Evolutionary conservation across 2,113 vertebrate species (phyloP).

Genomic region (Pyrgilauda ruficollis): DNA sequence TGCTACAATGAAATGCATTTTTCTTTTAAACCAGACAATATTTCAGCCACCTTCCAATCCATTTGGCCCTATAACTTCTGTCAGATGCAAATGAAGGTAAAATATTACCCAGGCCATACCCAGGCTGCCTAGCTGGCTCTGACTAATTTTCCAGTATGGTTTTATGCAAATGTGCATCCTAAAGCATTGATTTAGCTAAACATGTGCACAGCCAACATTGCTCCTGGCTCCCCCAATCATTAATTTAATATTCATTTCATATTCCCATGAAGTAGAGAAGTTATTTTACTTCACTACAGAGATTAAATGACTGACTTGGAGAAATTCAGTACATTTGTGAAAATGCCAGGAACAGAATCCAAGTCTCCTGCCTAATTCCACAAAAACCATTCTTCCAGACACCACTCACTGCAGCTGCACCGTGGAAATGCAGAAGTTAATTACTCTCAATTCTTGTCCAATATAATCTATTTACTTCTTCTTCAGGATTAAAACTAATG

Average conservation of each 20-base stretch:
- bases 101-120: neutral
- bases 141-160: neutral
- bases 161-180: slow-evolving; percentile 17
- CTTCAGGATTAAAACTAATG: neutral
- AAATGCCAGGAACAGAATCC: neutral
- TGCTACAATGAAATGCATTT: neutral
- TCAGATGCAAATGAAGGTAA: slow-evolving; percentile 21
- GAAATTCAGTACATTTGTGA: neutral
- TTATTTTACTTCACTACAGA: neutral
- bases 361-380: neutral
- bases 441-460: neutral
- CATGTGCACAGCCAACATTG: neutral
- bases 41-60: neutral
- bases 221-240: neutral
- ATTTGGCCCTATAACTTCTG: neutral
- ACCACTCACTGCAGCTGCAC: neutral
- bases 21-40: neutral
- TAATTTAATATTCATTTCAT: neutral
- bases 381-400: neutral
- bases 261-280: neutral
- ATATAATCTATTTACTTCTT: neutral
- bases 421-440: neutral
- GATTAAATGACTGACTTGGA: neutral
- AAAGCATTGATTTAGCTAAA: neutral
- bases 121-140: neutral